Conservation (phyloP, 2,797 vertebrate genomes). For the Chaunax sp. region DNA sequence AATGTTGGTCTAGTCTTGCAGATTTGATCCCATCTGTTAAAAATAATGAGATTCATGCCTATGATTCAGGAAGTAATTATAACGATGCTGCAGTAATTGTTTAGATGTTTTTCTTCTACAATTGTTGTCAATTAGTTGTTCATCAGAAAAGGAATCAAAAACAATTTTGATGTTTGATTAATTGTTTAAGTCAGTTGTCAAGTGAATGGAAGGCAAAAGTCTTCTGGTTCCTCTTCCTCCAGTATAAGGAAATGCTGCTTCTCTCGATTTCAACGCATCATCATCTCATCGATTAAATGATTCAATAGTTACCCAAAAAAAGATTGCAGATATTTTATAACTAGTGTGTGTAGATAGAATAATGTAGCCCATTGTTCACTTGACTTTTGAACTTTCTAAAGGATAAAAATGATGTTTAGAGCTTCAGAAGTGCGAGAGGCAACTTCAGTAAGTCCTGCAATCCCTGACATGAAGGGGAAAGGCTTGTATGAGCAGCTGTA, state of each 20-base stretch:
- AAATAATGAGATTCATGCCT: not conserved
- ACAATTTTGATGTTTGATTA: not conserved
- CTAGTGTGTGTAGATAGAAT: not conserved
- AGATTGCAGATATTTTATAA: too few relatives aligned
- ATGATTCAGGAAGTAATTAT: not conserved
- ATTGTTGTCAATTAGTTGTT: not conserved
- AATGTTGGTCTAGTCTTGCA: not conserved
- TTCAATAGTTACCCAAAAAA: not conserved
- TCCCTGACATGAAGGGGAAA: constrained; percentile 13
- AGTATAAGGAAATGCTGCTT: not conserved
- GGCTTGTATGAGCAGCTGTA: constrained; percentile 4
- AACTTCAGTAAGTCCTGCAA: not conserved
- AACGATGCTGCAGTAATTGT: too few relatives aligned
- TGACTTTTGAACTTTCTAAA: constrained; percentile 8
- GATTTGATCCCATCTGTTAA: not conserved
- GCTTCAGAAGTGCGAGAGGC: not conserved
- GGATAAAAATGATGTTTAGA: constrained; percentile 5
- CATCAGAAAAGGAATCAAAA: not conserved
- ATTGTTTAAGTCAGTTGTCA: not conserved
- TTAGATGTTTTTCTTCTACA: not conserved
- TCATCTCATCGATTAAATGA: not conserved
- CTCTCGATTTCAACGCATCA: not conserved
- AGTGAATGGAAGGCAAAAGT: not conserved
- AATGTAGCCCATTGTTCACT: not conserved
- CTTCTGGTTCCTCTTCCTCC: not conserved